These are phyloP conservation scores for Dendrocincla fuliginosa DNA, from an alignment of 2,797 vertebrate species.

Conservation along the genomic window DNA sequence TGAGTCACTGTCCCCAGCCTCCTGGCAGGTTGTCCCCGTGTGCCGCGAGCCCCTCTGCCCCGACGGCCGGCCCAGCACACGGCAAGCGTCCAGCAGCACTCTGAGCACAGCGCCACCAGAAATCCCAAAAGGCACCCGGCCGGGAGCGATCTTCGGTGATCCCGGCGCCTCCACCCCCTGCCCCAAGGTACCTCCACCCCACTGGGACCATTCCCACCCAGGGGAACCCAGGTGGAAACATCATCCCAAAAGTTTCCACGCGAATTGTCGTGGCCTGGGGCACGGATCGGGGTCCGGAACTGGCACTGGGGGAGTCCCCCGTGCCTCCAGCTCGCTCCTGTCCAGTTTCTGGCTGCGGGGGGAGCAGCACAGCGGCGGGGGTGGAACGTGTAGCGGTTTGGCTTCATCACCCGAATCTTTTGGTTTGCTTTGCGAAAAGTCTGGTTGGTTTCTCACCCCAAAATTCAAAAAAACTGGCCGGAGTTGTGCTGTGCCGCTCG, in stretches of 20 bases:
- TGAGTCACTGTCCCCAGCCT: not conserved
- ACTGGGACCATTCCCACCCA: fast-evolving
- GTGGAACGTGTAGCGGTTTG: not conserved
- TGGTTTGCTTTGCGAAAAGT: not conserved
- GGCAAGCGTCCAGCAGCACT: not conserved
- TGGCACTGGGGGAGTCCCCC: not conserved
- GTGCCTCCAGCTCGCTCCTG: not conserved
- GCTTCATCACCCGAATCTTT: not conserved
- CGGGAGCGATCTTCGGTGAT: not conserved
- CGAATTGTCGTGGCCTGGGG: not conserved
- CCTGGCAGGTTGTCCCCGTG: not conserved
- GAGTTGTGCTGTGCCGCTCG: not conserved
- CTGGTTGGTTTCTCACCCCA: not conserved
- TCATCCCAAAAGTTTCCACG: not conserved
- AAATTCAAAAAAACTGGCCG: fast-evolving
- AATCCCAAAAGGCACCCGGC: not conserved
- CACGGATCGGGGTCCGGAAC: not conserved
- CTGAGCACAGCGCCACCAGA: not conserved
- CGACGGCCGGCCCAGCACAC: fast-evolving
- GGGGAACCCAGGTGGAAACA: not conserved
- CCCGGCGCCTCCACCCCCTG: not conserved
- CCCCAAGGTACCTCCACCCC: not conserved
- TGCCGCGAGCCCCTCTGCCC: fast-evolving
- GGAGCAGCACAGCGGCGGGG: not conserved
- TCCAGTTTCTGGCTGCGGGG: not conserved